Evolutionary conservation across 64 coral and sea anemone species (phyloP).

Genomic region (Montipora foliosa): DNA sequence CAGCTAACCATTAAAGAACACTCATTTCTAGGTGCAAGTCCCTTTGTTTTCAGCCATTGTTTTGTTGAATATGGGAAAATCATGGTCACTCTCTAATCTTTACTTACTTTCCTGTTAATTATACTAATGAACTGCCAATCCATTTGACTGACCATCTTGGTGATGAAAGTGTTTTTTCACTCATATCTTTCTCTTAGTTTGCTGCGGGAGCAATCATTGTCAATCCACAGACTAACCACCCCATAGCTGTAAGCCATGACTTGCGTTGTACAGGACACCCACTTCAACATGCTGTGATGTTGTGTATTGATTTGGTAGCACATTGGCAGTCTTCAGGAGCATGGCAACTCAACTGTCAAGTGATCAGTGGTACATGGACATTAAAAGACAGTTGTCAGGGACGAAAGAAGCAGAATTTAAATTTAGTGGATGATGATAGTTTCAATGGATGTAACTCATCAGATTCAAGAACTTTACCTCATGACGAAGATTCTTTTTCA

Average conservation of each 20-base stretch:
- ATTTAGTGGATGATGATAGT: background rate
- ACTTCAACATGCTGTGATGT: slow-evolving; percentile 96
- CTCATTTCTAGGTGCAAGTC: no score
- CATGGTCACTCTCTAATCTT: no score
- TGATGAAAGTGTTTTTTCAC: background rate
- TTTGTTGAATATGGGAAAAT: no score
- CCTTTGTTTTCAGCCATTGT: no score
- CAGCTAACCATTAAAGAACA: no score
- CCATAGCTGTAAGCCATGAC: slow-evolving; percentile 82
- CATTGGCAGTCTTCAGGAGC: slow-evolving; percentile 79
- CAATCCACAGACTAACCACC: slow-evolving; percentile 64
- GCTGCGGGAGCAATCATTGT: slow-evolving; percentile 81
- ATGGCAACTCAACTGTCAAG: slow-evolving; percentile 62
- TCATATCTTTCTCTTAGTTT: slow-evolving; percentile 56
- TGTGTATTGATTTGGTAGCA: slow-evolving; percentile 94
- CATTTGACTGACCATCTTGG: background rate
- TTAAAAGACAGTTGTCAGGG: background rate
- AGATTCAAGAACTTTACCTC: background rate
- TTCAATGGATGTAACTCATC: background rate
- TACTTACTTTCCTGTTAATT: no score
- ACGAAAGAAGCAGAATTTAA: background rate
- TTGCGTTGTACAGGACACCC: slow-evolving; percentile 70
- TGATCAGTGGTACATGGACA: slow-evolving; percentile 28
- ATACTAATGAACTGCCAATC: no score
- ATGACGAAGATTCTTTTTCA: background rate